Conservation (phyloP, 1,140 invertebrate species). For the Drosophila takahashii region DNA sequence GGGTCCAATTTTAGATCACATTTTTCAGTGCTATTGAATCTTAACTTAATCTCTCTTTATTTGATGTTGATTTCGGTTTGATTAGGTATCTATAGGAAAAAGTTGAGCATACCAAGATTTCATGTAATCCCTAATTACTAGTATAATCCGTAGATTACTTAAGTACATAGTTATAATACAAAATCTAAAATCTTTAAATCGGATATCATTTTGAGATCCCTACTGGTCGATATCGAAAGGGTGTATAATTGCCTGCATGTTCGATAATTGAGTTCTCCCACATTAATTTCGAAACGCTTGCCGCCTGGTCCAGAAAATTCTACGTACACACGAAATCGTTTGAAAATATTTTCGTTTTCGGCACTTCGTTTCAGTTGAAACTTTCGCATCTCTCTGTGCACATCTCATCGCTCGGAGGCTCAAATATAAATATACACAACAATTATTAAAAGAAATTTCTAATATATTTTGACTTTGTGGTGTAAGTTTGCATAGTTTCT, state of each 20-base stretch:
- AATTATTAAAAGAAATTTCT: slow-evolving; percentile 6
- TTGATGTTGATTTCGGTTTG: background rate
- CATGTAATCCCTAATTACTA: too few relatives aligned
- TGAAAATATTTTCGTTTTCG: slow-evolving; percentile 71
- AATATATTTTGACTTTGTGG: slow-evolving; percentile 7
- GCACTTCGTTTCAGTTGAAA: slow-evolving; percentile 59
- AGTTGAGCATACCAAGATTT: too few relatives aligned
- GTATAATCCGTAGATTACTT: too few relatives aligned
- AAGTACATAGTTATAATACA: background rate
- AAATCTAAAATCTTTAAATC: too few relatives aligned
- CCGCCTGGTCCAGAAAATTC: slow-evolving; percentile 44
- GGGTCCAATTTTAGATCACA: background rate
- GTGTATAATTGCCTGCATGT: too few relatives aligned
- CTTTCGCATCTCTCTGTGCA: slow-evolving; percentile 55
- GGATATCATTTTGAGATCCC: too few relatives aligned
- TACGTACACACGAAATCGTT: slow-evolving; percentile 54
- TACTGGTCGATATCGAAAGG: background rate
- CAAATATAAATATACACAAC: background rate
- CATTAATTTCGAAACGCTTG: slow-evolving; percentile 45
- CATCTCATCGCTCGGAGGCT: slow-evolving; percentile 16
- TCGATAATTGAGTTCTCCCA: slow-evolving; percentile 3
- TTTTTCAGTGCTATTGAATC: too few relatives aligned
- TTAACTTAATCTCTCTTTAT: too few relatives aligned
- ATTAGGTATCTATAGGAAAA: too few relatives aligned
- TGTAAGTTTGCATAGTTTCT: slow-evolving; percentile 72